Evolutionary conservation across 2,888 invertebrate species (phyloP), one percentile per base, ranked within the genome.

Genomic region (Mallateleia sp.): DNA sequence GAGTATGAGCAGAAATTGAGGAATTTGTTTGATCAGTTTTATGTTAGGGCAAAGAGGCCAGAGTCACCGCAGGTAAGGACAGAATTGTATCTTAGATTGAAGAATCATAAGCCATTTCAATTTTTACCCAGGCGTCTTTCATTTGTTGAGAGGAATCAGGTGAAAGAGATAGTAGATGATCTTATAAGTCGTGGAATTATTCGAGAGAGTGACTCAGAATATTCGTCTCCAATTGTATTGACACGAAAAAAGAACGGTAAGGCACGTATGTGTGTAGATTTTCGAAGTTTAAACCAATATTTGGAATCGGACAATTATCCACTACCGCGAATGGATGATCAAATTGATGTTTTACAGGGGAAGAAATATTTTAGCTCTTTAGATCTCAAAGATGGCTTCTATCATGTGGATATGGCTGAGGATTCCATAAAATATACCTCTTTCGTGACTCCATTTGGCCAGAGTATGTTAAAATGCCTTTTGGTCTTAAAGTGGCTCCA

Each of bases 341-440:
- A 89, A n/a, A 52, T 93, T 18, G 92, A 93, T 45, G 20, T 62
- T 9, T 85, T 92, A 54, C 84, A 88, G 56, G 81, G 85, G 20
- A 92, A 92, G 80, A 88, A 60, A 28, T 91, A 85, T 82, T 93
- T 89, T 87, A 91, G 90, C 11, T 87, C 32, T n/a, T 77, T 93
- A 24, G 92, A 93, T 84, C 83, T 93, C 25, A 90, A 90, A 75
- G 89, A 90, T 79, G 92, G 88, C 1, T 93, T 92, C 60, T 86
- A 92, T 64, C 93, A 93, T 58, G 86, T 93, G 8, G 38, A 67
- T n/a, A 56, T 93, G 42, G 85, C 88, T 1, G 85, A 90, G 81
- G 75, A 88, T 11, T 92, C 91, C 7, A 80, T 90, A 8, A 89
- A 91, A 71, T 90, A 91, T 54, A 93, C 92, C 3, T 88, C 92